Base-by-base conservation (phyloP, 2,113 vertebrate genomes). In the Suncus etruscus region DNA sequence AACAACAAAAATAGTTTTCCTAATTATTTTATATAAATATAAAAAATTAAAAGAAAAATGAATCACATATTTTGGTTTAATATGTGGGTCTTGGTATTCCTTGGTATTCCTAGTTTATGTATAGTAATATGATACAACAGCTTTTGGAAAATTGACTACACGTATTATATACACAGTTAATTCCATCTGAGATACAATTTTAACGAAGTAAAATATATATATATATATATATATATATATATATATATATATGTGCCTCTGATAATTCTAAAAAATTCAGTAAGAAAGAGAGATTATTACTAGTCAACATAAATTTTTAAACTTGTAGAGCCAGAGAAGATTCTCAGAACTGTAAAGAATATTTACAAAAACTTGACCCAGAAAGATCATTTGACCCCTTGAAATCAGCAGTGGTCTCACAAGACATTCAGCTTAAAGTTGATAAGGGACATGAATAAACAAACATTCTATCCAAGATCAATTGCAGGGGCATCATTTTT, bases 361-460 rank as follows among this genome's bases (percentile, higher is more conserved):
- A 0, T 73, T 85, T 72, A 3, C 8, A 54, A 58, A 87, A 85
- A 10, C 11, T 11, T 11, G 54, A 66, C 25, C 22, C 7, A 69
- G 31, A 76, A 89, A 66, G 24, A 66, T 11, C 4, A 48, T 90
- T 51, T 87, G 31, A n/a, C 48, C 27, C 84, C 72, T 74, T 82
- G n/a, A 76, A 81, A 95, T 87, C 11, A 84, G 45, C 61, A 50
- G 20, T 27, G 20, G 3, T 66, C 27, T 87, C 65, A 87, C 47
- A 86, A 87, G n/a, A 68, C 82, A 68, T 29, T 3, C 4, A 77
- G 32, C 16, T 81, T 2, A 24, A 91, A 82, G 22, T 72, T 27
- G 20, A 6, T 29, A 29, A 84, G 84, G 74, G 70, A 85, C 94
- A 90, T 68, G 90, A 86, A 88, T 72, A 92, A 87, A 86, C 77